Evolutionary conservation across 2,888 invertebrate genomes (phyloP), one percentile per base, ranked within the genome.

Genomic region (Drosophila mimica): DNA sequence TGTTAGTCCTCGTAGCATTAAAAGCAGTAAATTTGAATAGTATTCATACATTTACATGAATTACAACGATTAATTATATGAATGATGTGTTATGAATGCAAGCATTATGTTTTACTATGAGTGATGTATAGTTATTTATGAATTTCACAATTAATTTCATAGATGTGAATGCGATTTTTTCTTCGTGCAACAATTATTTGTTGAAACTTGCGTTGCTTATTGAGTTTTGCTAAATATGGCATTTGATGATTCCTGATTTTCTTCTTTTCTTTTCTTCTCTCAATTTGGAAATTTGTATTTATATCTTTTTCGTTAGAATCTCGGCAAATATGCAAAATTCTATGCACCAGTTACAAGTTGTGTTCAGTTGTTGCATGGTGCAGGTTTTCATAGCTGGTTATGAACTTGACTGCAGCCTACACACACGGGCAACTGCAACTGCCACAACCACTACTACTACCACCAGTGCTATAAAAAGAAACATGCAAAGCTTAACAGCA

Each of bases 361-460:
- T 40, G 15, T 40, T 13, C 3, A n/a, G 38, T 53, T 49, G 60
- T 48, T 70, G 46, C n/a, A 17, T 11, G 28, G 28, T 67, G 49
- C 56, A 20, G 34, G 54, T 20, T 43, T 63, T 28, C 46, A n/a
- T 43, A 25, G 40, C 66, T 60, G 52, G 36, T 52, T 43, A 73
- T 74, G 62, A 74, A 68, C 74, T 74, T 74, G 74, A 68, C 58
- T 48, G 31, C 53, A 40, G 74, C 61, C 74, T 68, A 69, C 69
- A 69, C 70, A 70, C 40, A 46, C 46, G 8, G 36, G 38, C 43
- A 46, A 52, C 40, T n/a, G 43, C 51, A 33, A 15, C 40, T n/a
- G 43, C 51, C 38, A 15, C 67, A 25, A 38, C 28, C 13, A n/a
- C 53, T 5, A 54, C 7, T 1, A 33, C 28, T 49, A 49, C 52